These are phyloP conservation scores for Lissonota sp. DNA, from an alignment of 2,888 invertebrate species.

Conservation along the genomic window DNA sequence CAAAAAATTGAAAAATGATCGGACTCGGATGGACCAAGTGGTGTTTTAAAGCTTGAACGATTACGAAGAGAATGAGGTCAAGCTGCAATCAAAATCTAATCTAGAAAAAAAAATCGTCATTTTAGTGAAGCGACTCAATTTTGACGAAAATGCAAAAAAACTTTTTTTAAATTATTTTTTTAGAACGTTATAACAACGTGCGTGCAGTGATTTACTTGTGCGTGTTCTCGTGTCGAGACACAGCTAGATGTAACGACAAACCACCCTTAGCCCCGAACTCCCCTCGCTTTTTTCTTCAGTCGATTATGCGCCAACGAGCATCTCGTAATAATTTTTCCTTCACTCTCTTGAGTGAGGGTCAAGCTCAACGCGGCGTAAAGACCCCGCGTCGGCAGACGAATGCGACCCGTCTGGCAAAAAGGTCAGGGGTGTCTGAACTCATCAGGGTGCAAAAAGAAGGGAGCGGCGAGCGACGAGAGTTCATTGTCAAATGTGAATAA, in stretches of 20 bases:
- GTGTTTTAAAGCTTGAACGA: too few species aligned
- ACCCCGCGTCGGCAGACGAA: slow-evolving; percentile 17
- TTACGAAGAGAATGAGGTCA: too few species aligned
- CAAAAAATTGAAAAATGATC: too few species aligned
- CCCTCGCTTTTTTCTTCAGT: slow-evolving; percentile 19
- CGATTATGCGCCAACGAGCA: slow-evolving; percentile 42
- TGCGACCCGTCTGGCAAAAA: slow-evolving; percentile 25
- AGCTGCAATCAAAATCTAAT: too few species aligned
- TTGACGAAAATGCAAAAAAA: too few species aligned
- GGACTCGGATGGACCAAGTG: too few species aligned
- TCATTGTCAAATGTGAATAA: slow-evolving; percentile 37
- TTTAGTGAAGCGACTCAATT: too few species aligned
- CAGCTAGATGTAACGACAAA: slow-evolving; percentile 25
- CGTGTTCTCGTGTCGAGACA: slow-evolving; percentile 23
- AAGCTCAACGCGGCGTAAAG: slow-evolving; percentile 52
- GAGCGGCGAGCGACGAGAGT: slow-evolving; percentile 4
- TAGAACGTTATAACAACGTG: too few species aligned
- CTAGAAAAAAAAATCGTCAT: too few species aligned
- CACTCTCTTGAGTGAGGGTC: slow-evolving; percentile 17
- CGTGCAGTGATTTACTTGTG: too few species aligned
- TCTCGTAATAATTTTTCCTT: slow-evolving; percentile 15
- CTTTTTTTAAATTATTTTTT: too few species aligned
- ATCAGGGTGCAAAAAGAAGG: not conserved
- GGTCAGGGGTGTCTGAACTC: slow-evolving; percentile 21
- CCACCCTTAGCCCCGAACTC: slow-evolving; percentile 4